A percentile compares a stretch with the other conserved stretches of the same genome.
phyloP scores from a whole-genome alignment of 1,140 invertebrate species.

The Conus ventricosus region DNA sequence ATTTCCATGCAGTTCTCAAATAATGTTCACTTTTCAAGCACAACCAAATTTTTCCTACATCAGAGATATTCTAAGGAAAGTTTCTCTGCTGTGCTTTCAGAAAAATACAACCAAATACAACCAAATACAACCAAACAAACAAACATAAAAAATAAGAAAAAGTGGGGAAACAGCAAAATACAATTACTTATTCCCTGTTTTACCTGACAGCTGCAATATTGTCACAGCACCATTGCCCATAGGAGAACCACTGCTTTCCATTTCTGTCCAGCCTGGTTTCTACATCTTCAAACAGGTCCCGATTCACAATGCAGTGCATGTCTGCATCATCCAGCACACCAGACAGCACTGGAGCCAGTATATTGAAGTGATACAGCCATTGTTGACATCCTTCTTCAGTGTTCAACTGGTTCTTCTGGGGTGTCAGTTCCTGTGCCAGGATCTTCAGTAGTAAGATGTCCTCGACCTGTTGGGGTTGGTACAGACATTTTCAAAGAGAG shows the following conservation, averaged over 20 bases:
- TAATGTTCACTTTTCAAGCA: too few relatives aligned
- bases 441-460: constrained; percentile 19
- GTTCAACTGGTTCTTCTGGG: constrained; percentile 18
- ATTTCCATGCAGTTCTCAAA: too few relatives aligned
- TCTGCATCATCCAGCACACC: constrained; percentile 15
- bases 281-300: too few relatives aligned
- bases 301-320: neutral
- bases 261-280: too few relatives aligned
- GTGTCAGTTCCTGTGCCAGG: constrained; percentile 13
- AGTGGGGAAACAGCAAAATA: too few relatives aligned
- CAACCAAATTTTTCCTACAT: too few relatives aligned
- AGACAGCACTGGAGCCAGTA: constrained; percentile 23
- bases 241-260: neutral
- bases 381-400: constrained; percentile 22
- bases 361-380: constrained; percentile 34
- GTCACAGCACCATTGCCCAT: neutral
- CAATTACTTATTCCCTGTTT: neutral
- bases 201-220: neutral
- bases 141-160: too few relatives aligned
- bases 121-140: too few relatives aligned
- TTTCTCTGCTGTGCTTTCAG: too few relatives aligned
- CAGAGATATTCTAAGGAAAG: too few relatives aligned
- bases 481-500: too few relatives aligned
- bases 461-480: constrained; percentile 8
- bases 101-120: too few relatives aligned